Evolutionary conservation across 2,888 invertebrate species (phyloP), one percentile per base, ranked within the genome.

Genomic region (Enchytraeus crypticus): DNA sequence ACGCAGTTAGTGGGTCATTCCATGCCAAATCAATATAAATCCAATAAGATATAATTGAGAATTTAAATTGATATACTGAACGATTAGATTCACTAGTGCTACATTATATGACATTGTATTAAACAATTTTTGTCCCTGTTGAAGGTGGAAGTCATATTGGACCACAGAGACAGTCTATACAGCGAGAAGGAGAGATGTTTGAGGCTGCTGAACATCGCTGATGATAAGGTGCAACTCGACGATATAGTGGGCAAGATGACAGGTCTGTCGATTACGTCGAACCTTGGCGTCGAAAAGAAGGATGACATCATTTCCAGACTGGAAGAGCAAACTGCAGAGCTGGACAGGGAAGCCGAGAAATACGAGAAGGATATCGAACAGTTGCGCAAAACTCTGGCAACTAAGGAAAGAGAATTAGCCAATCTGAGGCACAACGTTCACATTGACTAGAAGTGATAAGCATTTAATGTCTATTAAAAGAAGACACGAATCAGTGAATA

Each of bases 131-230:
- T 38, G 38, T 8, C 18, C 18, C 11, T 38, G 38, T 18, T 38
- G 38, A 32, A 54, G 43, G 54, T 54, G 26, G 38, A 54, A 26
- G 38, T 38, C 3, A 54, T 23, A 5, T 38, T 54, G 27, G 38
- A 54, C 54, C 34, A 54, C 54, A 32, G 54, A 1, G 54, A 54
- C 26, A n/a, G 33, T 23, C 43, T 54, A 23, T 54, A 34, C 54
- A 27, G 34, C 34, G 54, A 54, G 38, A 54, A 54, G 54, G 54
- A 54, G 54, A 33, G 38, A 18, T 54, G 54, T 26, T 38, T 54
- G 54, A n/a, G 54, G 11, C 43, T 54, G 54, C 32, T 54, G 21
- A 2, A 26, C 14, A 38, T 54, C 33, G 38, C 32, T n/a, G 43
- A 54, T 5, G 54, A 54, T 27, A 32, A 34, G 14, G 54, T 38